Conservation (phyloP, 92 coral and sea anemone genomes). For the Porites evermanni region DNA sequence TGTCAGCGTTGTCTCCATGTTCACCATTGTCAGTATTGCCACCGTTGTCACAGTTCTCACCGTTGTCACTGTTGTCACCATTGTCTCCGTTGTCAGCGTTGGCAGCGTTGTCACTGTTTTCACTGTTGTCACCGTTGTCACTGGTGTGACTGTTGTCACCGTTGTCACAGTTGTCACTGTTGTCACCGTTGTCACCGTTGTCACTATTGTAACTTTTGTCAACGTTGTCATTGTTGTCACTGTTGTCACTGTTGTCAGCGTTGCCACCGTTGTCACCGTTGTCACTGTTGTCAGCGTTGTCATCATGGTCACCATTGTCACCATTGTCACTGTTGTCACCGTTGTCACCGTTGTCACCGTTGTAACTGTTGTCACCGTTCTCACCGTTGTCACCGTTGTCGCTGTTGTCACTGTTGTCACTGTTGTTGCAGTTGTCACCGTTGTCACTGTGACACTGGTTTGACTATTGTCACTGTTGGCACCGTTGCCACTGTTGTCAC, state of each 20-base stretch:
- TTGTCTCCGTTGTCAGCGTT: no score
- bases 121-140: neutral
- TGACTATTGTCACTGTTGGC: neutral
- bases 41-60: no score
- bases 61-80: no score
- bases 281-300: neutral
- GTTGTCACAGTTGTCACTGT: neutral
- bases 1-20: neutral
- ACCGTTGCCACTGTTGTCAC: neutral
- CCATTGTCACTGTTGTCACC: neutral
- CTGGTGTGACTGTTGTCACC: no score
- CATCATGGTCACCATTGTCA: neutral
- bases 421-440: neutral
- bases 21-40: neutral
- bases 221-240: neutral
- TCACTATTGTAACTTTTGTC: neutral
- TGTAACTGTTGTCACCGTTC: neutral
- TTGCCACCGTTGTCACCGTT: no score
- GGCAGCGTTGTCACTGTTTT: neutral
- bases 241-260: neutral
- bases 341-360: neutral
- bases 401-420: neutral
- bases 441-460: neutral
- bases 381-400: slow-evolving; percentile 6
- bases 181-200: neutral